Evolutionary conservation across 92 coral and sea anemone genomes (phyloP), one percentile per base, ranked within the genome.

Genomic region (Phenganax subtilis): DNA sequence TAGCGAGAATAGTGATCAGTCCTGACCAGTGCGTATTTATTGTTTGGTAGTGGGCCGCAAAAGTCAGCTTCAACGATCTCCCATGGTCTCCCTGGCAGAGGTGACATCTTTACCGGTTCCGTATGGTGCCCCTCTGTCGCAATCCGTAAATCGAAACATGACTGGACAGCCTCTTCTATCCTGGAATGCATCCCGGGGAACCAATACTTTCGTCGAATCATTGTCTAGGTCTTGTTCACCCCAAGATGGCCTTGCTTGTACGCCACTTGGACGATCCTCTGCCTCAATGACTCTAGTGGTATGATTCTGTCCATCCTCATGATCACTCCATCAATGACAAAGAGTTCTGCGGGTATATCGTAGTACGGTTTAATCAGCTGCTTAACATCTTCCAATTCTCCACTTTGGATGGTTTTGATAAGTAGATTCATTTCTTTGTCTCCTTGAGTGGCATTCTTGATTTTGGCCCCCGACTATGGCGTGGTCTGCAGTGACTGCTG

Each of bases 161-260:
- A 79, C 67, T 80, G 83, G 12, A 84, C 85, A 71, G 76, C 31
- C 54, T 51, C 66, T 15, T 84, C 90, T 12, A 84, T 87, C 55
- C 71, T 80, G 54, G 72, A 17, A 59, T 85, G 63, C 81, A 84
- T 83, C 6, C 54, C 31, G 55, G 87, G 87, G 12, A 76, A 87
- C 89, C 89, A 87, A n/a, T 83, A 87, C 67, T 87, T 86, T 28
- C 54, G 59, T 29, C 88, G 75, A 10, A 71, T 71, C 75, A 71
- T 71, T 14, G 3, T 17, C 44, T 0, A 6, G 54, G 75, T 71
- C 20, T 71, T 71, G 20, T 51, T 29, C 54, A 71, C 37, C 4
- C 75, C 75, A 0, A 71, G 54, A 17, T 71, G 75, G 12, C 75
- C 56, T 30, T 71, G 75, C 55, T 71, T 29, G 9, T 71, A 57